Evolutionary conservation across 2,888 invertebrate species (phyloP).

Genomic region (Cephonodes hylas): DNA sequence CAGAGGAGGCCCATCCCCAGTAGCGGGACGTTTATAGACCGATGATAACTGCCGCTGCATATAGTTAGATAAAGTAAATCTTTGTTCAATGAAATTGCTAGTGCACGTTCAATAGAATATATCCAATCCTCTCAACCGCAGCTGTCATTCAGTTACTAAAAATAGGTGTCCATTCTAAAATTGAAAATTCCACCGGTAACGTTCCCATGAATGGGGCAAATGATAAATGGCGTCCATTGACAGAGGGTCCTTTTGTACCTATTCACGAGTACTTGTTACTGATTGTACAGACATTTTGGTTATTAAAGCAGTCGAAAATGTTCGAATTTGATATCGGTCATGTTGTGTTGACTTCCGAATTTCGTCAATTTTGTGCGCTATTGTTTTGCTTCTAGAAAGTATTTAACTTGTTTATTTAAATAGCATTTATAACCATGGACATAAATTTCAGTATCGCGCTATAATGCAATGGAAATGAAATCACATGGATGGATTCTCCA

Average conservation of each 20-base stretch:
- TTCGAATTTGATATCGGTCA: too few species aligned
- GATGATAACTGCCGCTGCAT: too few species aligned
- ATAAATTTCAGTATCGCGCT: not conserved
- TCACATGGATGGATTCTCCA: not conserved
- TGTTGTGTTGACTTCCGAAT: too few species aligned
- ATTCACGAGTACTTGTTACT: not conserved
- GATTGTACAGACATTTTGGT: not conserved
- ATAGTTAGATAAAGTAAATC: too few species aligned
- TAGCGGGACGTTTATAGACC: too few species aligned
- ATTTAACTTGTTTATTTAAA: too few species aligned
- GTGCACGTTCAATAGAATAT: not conserved
- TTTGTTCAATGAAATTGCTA: too few species aligned
- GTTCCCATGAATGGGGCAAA: slow-evolving; percentile 1
- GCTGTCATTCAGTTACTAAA: not conserved
- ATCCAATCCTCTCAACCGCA: not conserved
- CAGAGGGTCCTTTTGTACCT: not conserved
- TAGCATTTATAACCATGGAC: not conserved
- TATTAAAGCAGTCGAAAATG: not conserved
- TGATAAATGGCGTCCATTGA: not conserved
- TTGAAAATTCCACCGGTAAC: not conserved
- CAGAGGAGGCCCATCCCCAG: too few species aligned
- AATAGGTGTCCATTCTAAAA: not conserved
- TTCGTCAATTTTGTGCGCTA: not conserved
- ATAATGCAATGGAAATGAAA: not conserved
- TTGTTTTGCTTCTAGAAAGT: too few species aligned